A percentile compares a stretch with the other conserved stretches of the same genome.
Evolutionary conservation across 35 echinoderm and acorn worm species (phyloP).

Genomic region (Ophioderma brevispina): DNA sequence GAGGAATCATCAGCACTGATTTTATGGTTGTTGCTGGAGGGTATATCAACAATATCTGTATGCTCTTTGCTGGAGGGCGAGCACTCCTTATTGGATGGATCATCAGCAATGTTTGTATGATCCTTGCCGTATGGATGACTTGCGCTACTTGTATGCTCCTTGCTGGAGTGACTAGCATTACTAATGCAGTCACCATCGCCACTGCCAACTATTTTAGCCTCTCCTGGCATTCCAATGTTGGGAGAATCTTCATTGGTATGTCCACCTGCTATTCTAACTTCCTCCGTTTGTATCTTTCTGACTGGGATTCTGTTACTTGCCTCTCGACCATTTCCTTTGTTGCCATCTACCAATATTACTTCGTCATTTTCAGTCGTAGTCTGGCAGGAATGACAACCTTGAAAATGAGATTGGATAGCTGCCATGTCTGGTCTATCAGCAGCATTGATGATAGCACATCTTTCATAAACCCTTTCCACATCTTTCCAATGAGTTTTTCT

Average conservation of each 20-base stretch:
- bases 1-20: too few relatives aligned
- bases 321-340: neutral
- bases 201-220: neutral
- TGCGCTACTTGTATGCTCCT: too few relatives aligned
- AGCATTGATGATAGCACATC: neutral
- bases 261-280: neutral
- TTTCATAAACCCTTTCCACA: neutral
- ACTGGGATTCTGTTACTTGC: neutral
- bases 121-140: too few relatives aligned
- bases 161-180: too few relatives aligned
- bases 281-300: neutral
- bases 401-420: neutral
- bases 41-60: too few relatives aligned
- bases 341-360: neutral
- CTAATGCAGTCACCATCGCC: neutral
- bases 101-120: too few relatives aligned
- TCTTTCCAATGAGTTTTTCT: neutral
- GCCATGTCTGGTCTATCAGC: neutral
- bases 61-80: too few relatives aligned
- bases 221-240: neutral
- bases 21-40: too few relatives aligned
- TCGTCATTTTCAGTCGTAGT: neutral
- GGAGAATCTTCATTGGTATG: neutral
- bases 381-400: neutral
- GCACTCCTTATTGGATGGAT: too few relatives aligned